Evolutionary conservation across 1,140 invertebrate genomes (phyloP), one percentile per base, ranked within the genome.

Genomic region (Aradophagus sp.): DNA sequence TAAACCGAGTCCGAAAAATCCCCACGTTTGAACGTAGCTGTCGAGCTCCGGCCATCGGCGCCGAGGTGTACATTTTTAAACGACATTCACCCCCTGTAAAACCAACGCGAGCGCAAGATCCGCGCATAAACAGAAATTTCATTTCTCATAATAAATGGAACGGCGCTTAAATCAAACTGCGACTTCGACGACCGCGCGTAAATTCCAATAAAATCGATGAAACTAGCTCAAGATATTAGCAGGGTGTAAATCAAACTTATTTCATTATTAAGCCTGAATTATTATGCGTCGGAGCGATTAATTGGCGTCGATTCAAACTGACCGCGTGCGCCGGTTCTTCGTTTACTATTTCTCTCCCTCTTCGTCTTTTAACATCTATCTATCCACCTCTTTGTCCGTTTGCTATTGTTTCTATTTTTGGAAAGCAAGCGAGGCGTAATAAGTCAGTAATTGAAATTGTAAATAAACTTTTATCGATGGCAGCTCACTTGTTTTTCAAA

Each of bases 221-320:
- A 50, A 58, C 39, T 48, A 67, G 63, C 63, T 67, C 53, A 67
- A 67, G 52, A 52, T 44, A 52, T 67, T 67, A 67, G 53, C 63
- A 67, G 31, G 38, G 53, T 52, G 63, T 67, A 44, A 67, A 67
- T 67, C 53, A 56, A 50, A 50, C 26, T 47, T 45, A 47, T 48
- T 47, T 66, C 14, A 31, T 48, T 50, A 29, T 56, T 35, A 50
- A 26, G 47, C 29, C 26, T 56, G 16, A 29, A 52, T 45, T 58
- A n/a, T 5, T 27, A 7, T 20, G 16, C 36, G 20, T 29, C 8
- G 12, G 35, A n/a, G 15, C 7, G 41, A 19, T 35, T 42, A 17
- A 48, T 42, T 56, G 35, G 8, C 20, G 31, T 32, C 7, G 17
- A 8, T 32, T 39, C 6, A 3, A 41, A 48, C 31, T 48, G 35